These are phyloP conservation scores for Myotis daubentonii DNA, from an alignment of 2,797 vertebrate genomes.

Conservation along the genomic window DNA sequence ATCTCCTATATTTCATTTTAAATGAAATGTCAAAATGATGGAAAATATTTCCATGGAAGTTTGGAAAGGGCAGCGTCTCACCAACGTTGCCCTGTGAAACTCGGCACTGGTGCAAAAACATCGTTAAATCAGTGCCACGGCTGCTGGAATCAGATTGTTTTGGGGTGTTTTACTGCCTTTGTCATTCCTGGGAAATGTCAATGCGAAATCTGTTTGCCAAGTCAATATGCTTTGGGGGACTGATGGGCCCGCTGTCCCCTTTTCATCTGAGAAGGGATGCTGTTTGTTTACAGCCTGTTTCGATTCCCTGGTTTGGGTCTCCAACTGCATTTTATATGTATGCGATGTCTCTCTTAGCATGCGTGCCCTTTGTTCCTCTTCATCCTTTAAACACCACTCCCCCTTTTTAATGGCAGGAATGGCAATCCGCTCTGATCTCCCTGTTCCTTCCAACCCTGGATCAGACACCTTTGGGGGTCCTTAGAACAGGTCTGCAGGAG, in stretches of 20 bases:
- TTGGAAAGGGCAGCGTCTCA: constrained; percentile 84
- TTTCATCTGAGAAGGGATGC: constrained; percentile 72
- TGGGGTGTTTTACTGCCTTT: constrained; percentile 78
- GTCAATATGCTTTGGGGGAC: constrained; percentile 67
- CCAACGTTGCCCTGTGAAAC: constrained; percentile 70
- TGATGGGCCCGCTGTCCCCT: constrained; percentile 53
- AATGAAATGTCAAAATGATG: constrained; percentile 91
- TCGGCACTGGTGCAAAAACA: constrained; percentile 64
- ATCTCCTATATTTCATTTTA: constrained; percentile 89
- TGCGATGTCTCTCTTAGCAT: background rate
- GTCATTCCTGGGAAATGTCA: constrained; percentile 74
- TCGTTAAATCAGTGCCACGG: constrained; percentile 61
- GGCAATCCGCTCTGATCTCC: constrained; percentile 1
- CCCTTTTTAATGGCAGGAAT: constrained; percentile 18
- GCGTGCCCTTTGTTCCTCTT: background rate
- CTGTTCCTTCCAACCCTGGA: background rate
- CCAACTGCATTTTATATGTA: constrained; percentile 3
- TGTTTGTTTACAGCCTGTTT: constrained; percentile 51
- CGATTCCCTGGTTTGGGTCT: background rate
- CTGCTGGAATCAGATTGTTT: constrained; percentile 61
- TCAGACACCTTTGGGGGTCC: background rate
- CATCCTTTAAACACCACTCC: constrained; percentile 16
- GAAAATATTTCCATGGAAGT: constrained; percentile 87
- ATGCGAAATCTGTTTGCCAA: constrained; percentile 74
- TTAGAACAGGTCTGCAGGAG: background rate